Base-by-base conservation (phyloP, 2,888 invertebrate species). In the Drosophila vallismaia region DNA sequence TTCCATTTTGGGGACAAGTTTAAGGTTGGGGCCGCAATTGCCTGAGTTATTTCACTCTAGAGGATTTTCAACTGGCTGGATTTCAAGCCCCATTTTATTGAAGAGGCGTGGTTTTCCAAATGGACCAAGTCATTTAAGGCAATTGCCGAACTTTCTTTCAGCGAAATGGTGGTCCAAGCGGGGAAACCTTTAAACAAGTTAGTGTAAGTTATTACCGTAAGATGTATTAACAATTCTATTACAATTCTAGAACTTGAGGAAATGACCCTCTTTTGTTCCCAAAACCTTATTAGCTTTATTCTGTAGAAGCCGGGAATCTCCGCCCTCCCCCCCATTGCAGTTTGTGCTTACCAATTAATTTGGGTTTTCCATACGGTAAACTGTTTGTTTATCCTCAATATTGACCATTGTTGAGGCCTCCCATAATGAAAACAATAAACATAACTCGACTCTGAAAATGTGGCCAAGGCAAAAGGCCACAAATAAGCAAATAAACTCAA, bases 1-100 rank as follows among this genome's bases (percentile, higher is more conserved):
- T 86, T 81, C 59, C 70, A 80, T 74, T 77, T 79, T 62, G 68
- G 69, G 77, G 71, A 63, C 12, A 49, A 28, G 71, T 66, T 58
- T 67, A 70, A 38, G 50, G 67, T 8, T 29, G 59, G 40, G 46
- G 40, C 29, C 51, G 67, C 63, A 59, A 50, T 53, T 58, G 52
- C 48, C 67, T 72, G 73, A 83, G 71, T 86, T 86, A 84, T 86
- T 83, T 84, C 46, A 59, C 82, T 86, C 87, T 57, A 33, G 87
- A 84, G 82, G 67, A 8, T 66, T 75, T 76, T 64, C 76, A 59
- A 84, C 75, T 74, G 64, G 62, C 56, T 54, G 59, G 19, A 24
- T 3, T 19, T 1, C 19, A 42, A 14, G 14, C 33, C n/a, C 33
- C 14, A 28, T 50, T 64, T 52, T 31, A 64, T 64, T 31, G 44